Percentiles rank a stretch among this genome's conserved stretches.
phyloP scores from a whole-genome alignment of 1,140 invertebrate genomes.

The Acromyrmex charruanus region DNA sequence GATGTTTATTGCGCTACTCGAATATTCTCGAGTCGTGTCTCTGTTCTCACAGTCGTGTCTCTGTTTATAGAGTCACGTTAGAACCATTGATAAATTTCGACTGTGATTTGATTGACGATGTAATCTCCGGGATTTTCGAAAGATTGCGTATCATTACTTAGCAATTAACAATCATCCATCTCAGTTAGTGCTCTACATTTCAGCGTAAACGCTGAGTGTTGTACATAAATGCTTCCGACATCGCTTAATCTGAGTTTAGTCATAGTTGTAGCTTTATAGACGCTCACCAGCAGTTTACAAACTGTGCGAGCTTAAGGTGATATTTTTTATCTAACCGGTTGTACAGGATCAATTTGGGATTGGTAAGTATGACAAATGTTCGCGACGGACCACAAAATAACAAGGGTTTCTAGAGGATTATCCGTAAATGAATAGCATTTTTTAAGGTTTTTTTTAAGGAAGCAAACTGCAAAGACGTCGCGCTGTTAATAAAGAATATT shows the following conservation, averaged over 20 bases:
- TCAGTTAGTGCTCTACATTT: conserved; percentile 36
- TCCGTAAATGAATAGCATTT: conserved; percentile 70
- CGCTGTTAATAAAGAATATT: background rate
- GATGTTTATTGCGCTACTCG: conserved; percentile 53
- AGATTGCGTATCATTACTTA: conserved; percentile 19
- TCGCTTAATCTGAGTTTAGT: conserved; percentile 49
- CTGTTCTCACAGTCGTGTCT: background rate
- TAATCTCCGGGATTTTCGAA: conserved; percentile 6
- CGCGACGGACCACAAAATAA: conserved; percentile 67
- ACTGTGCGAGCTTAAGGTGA: conserved; percentile 59
- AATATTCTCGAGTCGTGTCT: background rate
- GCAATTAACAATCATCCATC: conserved; percentile 57
- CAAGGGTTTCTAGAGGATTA: conserved; percentile 71
- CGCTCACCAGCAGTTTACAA: conserved; percentile 27
- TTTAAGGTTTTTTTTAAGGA: conserved; percentile 53
- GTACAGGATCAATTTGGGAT: conserved; percentile 70
- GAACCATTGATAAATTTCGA: background rate
- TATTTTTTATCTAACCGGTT: conserved; percentile 61
- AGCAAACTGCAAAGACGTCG: conserved; percentile 7
- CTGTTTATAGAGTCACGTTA: background rate
- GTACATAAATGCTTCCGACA: conserved; percentile 40
- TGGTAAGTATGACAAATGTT: conserved; percentile 74
- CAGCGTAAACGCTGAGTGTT: background rate
- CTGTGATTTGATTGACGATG: conserved; percentile 38
- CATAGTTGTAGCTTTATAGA: conserved; percentile 2